phyloP scores from a whole-genome alignment of 2,888 invertebrate genomes.

The Tenthredo livida region DNA sequence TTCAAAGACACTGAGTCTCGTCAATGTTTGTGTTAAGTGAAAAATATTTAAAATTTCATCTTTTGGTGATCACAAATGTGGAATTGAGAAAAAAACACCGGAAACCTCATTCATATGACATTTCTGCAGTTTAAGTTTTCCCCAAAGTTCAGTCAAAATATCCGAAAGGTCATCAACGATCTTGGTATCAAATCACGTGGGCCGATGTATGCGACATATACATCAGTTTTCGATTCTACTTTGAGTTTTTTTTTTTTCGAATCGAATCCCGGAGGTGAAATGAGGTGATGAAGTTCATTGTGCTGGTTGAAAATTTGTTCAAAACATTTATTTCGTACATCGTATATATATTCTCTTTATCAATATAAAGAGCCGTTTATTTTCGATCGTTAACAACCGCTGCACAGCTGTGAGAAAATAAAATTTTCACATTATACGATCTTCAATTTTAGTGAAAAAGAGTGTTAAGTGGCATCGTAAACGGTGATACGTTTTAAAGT shows the following conservation, averaged over 20 bases:
- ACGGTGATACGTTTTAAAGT: neutral
- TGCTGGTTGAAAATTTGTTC: neutral
- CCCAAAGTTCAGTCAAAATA: neutral
- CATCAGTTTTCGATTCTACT: neutral
- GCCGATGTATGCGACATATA: neutral
- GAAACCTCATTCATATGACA: neutral
- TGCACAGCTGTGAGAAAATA: conserved; percentile 1
- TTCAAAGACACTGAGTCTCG: neutral
- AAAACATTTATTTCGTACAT: neutral
- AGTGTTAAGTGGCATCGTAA: neutral
- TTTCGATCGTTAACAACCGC: neutral
- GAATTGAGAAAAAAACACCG: neutral
- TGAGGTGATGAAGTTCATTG: neutral
- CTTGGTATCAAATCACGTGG: neutral
- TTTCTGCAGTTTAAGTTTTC: neutral
- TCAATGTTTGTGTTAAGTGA: neutral
- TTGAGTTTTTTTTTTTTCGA: neutral
- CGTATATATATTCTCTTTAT: neutral
- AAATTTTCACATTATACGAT: neutral
- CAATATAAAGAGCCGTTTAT: neutral
- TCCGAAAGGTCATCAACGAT: neutral
- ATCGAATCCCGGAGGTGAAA: neutral
- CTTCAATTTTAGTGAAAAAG: neutral
- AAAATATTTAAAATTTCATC: neutral
- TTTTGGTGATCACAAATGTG: neutral